phyloP scores from a whole-genome alignment of 2,113 vertebrate species.

The Mirounga angustirostris region DNA sequence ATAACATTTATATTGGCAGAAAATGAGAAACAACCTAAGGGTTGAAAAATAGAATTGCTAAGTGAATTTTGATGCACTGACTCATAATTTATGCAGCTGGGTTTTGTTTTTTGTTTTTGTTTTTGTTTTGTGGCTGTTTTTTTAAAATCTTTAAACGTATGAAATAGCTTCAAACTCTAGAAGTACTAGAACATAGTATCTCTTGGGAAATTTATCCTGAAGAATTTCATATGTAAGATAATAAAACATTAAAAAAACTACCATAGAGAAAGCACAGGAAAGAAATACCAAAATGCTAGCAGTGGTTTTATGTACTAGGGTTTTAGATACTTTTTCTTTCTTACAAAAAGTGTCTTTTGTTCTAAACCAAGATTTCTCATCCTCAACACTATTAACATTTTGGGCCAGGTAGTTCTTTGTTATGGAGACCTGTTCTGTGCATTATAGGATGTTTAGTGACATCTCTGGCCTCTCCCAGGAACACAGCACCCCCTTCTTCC shows the following conservation, averaged over 20 bases:
- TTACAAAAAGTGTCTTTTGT: background rate
- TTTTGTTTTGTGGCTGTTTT: background rate
- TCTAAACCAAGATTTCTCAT: background rate
- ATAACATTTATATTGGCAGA: slow-evolving; percentile 15
- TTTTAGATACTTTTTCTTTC: background rate
- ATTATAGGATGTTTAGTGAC: background rate
- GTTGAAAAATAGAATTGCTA: slow-evolving; percentile 19
- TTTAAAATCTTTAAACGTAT: background rate
- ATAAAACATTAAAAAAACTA: background rate
- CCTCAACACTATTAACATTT: background rate
- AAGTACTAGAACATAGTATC: slow-evolving; percentile 5
- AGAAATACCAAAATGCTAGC: background rate
- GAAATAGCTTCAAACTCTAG: slow-evolving; percentile 14
- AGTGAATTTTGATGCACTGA: slow-evolving; percentile 13
- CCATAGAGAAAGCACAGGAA: background rate
- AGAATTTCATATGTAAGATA: slow-evolving; percentile 16
- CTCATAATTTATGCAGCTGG: background rate
- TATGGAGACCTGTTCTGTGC: background rate
- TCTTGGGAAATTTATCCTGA: slow-evolving; percentile 17
- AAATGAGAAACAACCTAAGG: slow-evolving; percentile 6
- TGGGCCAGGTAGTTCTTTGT: background rate
- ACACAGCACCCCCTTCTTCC: too few species aligned
- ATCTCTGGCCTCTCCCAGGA: background rate
- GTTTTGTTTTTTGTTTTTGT: background rate
- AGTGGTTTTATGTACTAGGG: background rate